These are phyloP conservation scores for Lithophane socia DNA, from an alignment of 2,888 invertebrate species.

Conservation along the genomic window DNA sequence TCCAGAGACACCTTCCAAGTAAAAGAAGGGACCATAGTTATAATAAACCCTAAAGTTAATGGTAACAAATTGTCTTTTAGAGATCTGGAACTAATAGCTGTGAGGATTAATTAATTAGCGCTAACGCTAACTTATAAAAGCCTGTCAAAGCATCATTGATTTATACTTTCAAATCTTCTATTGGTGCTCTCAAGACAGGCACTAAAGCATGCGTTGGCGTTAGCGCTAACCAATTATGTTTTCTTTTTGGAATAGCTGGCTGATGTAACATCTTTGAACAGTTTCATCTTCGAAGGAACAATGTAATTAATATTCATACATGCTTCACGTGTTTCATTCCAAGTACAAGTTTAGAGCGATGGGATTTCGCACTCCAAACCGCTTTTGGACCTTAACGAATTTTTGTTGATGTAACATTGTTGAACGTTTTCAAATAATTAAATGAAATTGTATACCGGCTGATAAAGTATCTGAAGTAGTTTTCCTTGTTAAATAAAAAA, in stretches of 20 bases:
- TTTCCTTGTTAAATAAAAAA: neutral
- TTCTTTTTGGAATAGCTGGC: conserved; percentile 21
- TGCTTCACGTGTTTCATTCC: neutral
- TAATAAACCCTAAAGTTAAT: neutral
- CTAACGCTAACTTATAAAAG: neutral
- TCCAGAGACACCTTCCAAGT: neutral
- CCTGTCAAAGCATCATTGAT: neutral
- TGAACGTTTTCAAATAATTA: conserved; percentile 19
- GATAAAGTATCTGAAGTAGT: conserved; percentile 1
- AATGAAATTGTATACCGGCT: neutral
- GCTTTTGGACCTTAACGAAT: neutral
- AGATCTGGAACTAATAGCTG: neutral
- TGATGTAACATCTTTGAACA: conserved; percentile 36
- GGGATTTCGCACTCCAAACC: conserved; percentile 8
- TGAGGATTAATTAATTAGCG: neutral
- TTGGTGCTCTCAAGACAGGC: neutral
- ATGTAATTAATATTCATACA: conserved; percentile 23
- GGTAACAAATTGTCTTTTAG: neutral
- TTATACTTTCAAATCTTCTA: neutral
- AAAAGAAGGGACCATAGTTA: no score
- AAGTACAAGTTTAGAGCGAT: conserved; percentile 37
- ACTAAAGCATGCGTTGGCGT: neutral
- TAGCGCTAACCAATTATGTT: conserved; percentile 10
- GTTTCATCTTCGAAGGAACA: conserved; percentile 27
- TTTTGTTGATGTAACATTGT: conserved; percentile 43